phyloP scores from a whole-genome alignment of 2,797 vertebrate genomes.

The Tokudaia tokunoshimensis region DNA sequence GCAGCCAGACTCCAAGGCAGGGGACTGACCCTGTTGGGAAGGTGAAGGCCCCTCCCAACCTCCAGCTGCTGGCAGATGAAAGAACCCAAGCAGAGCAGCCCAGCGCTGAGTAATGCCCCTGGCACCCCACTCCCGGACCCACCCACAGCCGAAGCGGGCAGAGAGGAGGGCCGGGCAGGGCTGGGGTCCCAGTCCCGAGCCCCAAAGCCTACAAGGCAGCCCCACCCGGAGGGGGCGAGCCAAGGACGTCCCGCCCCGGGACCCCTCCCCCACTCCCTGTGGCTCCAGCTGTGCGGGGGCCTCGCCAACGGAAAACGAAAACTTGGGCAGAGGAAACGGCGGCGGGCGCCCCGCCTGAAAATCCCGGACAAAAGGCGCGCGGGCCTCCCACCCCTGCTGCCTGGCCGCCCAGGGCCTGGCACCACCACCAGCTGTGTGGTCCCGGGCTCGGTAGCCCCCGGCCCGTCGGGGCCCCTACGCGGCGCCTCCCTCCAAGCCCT shows the following conservation, averaged over 20 bases:
- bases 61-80: slow-evolving; percentile 83
- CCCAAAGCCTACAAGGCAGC: neutral
- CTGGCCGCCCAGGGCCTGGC: slow-evolving; percentile 54
- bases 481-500: neutral
- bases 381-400: slow-evolving; percentile 65
- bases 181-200: neutral
- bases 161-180: neutral
- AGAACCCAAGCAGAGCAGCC: slow-evolving; percentile 79
- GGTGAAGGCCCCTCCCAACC: slow-evolving; percentile 69
- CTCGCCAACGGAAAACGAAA: slow-evolving; percentile 85
- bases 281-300: slow-evolving; percentile 83
- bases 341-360: slow-evolving; percentile 83
- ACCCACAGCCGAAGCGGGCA: slow-evolving; percentile 70
- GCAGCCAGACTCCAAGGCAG: neutral
- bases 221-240: neutral
- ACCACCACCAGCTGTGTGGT: slow-evolving; percentile 23
- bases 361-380: slow-evolving; percentile 82
- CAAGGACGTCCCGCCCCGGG: slow-evolving; percentile 69
- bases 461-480: neutral
- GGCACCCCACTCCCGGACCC: slow-evolving; percentile 81
- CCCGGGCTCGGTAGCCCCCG: slow-evolving; percentile 2
- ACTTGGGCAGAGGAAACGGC: slow-evolving; percentile 83
- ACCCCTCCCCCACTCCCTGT: slow-evolving; percentile 77
- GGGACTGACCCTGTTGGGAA: neutral
- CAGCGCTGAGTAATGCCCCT: slow-evolving; percentile 84